phyloP scores from a whole-genome alignment of 2,888 invertebrate genomes.

The Pachymerium ferrugineum region DNA sequence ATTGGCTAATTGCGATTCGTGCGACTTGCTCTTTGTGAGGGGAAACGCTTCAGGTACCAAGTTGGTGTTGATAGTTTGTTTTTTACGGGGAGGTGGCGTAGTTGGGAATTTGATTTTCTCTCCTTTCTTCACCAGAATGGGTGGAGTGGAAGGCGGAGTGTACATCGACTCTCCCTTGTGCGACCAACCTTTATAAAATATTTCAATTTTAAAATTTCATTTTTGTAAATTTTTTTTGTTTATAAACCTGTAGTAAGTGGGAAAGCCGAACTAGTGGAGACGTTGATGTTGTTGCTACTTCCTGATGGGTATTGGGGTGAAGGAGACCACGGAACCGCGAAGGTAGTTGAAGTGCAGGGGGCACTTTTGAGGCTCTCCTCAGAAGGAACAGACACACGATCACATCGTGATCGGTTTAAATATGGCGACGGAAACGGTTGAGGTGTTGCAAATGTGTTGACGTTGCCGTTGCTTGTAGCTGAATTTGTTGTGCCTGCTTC shows the following conservation, averaged over 20 bases:
- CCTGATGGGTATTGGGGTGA: conserved; percentile 27
- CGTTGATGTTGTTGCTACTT: conserved; percentile 2
- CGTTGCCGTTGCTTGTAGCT: conserved; percentile 38
- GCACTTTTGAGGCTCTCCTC: conserved; percentile 50
- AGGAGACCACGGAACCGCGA: conserved; percentile 36
- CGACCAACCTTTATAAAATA: not conserved
- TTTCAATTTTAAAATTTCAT: not conserved
- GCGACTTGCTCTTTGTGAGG: conserved; percentile 82
- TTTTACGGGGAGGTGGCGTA: conserved; percentile 74
- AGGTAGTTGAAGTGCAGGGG: conserved; percentile 36
- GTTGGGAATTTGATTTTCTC: conserved; percentile 60
- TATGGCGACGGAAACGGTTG: conserved; percentile 52
- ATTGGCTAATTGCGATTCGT: conserved; percentile 78
- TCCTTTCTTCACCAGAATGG: conserved; percentile 48
- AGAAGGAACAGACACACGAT: conserved; percentile 57
- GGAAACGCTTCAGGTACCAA: conserved; percentile 57
- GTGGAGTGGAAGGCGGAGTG: conserved; percentile 53
- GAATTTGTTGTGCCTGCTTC: conserved; percentile 41
- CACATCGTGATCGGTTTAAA: conserved; percentile 44
- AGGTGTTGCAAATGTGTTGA: conserved; percentile 45
- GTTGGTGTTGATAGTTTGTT: conserved; percentile 49
- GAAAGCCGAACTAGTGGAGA: not conserved
- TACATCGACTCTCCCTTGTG: not conserved
- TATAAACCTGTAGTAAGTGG: not conserved
- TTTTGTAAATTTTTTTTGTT: not conserved